Percentiles rank a stretch among this genome's conserved stretches.
Conservation (phyloP, 2,888 invertebrate species). For the Oligia strigilis region DNA sequence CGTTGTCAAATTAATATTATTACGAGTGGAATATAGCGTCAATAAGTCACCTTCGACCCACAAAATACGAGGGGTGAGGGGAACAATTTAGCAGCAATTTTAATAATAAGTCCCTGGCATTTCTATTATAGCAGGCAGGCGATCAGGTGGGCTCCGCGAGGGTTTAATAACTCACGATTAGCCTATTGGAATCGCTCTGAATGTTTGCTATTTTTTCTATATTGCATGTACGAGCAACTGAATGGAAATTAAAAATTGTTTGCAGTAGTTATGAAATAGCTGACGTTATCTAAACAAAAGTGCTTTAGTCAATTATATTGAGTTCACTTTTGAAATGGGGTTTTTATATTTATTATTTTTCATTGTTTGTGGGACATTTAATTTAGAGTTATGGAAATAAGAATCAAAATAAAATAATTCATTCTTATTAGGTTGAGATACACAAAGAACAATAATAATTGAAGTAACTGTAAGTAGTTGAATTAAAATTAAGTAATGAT, state of each 20-base stretch:
- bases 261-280: slow-evolving; percentile 70
- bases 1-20: slow-evolving; percentile 75
- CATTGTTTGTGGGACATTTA: not conserved
- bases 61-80: slow-evolving; percentile 87
- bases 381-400: not conserved
- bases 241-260: slow-evolving; percentile 84
- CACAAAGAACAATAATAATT: slow-evolving; percentile 15
- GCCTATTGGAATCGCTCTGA: slow-evolving; percentile 90
- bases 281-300: slow-evolving; percentile 58
- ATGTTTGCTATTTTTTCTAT: slow-evolving; percentile 90
- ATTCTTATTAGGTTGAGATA: slow-evolving; percentile 6
- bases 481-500: slow-evolving; percentile 16
- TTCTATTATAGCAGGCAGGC: slow-evolving; percentile 90
- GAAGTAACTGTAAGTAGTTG: not conserved
- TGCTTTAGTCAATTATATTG: slow-evolving; percentile 41
- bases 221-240: slow-evolving; percentile 82
- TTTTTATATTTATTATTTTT: slow-evolving; percentile 22
- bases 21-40: slow-evolving; percentile 73
- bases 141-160: slow-evolving; percentile 88
- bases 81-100: slow-evolving; percentile 91
- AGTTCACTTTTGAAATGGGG: slow-evolving; percentile 22
- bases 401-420: not conserved
- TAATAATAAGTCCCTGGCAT: slow-evolving; percentile 91
- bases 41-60: slow-evolving; percentile 82
- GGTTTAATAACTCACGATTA: slow-evolving; percentile 90